These are phyloP conservation scores for Tuberolachnus salignus DNA, from an alignment of 2,888 invertebrate genomes.

Conservation along the genomic window DNA sequence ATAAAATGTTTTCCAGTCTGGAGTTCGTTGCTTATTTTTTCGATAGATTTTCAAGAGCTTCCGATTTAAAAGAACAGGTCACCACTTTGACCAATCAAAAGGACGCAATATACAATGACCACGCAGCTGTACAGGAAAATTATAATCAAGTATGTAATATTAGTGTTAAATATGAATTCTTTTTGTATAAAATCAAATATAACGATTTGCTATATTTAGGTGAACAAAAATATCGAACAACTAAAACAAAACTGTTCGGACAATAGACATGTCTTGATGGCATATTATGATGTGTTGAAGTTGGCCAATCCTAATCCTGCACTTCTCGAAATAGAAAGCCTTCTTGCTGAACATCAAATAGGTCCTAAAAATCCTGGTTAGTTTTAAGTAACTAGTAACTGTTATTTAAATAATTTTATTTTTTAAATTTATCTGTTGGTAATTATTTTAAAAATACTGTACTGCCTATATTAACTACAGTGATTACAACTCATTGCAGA, in stretches of 20 bases:
- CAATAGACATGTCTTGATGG: constrained; percentile 69
- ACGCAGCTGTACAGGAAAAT: constrained; percentile 74
- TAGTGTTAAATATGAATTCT: constrained; percentile 13
- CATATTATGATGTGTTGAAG: constrained; percentile 62
- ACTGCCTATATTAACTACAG: too few relatives aligned
- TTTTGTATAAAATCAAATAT: constrained; percentile 2
- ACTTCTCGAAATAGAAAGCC: constrained; percentile 59
- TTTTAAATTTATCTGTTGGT: too few relatives aligned
- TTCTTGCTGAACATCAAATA: constrained; percentile 52
- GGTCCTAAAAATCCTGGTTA: constrained; percentile 59
- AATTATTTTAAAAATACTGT: neutral
- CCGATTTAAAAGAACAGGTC: constrained; percentile 77
- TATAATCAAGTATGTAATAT: constrained; percentile 66
- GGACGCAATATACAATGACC: constrained; percentile 75
- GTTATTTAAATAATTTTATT: constrained; percentile 26
- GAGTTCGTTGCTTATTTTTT: constrained; percentile 94
- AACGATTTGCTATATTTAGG: constrained; percentile 34
- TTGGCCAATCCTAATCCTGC: constrained; percentile 60
- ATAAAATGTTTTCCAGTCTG: constrained; percentile 67
- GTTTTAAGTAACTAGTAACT: too few relatives aligned
- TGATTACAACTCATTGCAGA: too few relatives aligned
- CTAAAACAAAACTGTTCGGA: constrained; percentile 61
- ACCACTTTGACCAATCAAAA: constrained; percentile 77
- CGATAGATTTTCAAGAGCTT: constrained; percentile 83
- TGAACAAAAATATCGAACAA: constrained; percentile 17